A percentile compares a stretch with the other conserved stretches of the same genome.
Evolutionary conservation across 2,888 invertebrate species (phyloP).

Genomic region (Conops quadrifasciatus): DNA sequence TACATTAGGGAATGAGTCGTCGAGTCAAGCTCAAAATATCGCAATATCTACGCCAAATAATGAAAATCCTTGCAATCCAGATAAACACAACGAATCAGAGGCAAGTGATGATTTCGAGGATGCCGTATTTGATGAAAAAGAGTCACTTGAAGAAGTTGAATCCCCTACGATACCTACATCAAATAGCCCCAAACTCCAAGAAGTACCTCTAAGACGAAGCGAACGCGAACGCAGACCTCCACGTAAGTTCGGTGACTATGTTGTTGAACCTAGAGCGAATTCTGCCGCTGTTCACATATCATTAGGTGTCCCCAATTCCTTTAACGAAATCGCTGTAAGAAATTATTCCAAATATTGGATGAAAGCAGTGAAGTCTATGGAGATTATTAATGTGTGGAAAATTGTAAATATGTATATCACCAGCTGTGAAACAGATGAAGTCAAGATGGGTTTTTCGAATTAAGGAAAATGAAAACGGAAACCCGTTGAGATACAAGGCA

Average conservation of each 20-base stretch:
- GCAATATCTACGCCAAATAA: background rate
- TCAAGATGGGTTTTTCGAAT: too few relatives aligned
- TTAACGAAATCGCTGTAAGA: background rate
- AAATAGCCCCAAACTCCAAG: too few relatives aligned
- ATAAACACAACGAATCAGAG: background rate
- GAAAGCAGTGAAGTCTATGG: too few relatives aligned
- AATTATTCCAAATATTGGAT: too few relatives aligned
- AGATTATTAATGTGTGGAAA: background rate
- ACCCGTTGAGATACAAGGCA: too few relatives aligned
- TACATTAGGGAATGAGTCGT: background rate
- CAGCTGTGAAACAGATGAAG: too few relatives aligned
- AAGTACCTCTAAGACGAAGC: background rate
- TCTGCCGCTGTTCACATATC: constrained; percentile 35
- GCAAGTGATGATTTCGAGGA: background rate
- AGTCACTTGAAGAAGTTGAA: background rate
- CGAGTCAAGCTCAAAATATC: background rate
- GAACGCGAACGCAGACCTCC: background rate
- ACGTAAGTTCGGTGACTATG: background rate
- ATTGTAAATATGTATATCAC: too few relatives aligned
- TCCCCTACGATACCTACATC: background rate
- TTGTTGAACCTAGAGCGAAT: constrained; percentile 9
- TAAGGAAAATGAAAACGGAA: too few relatives aligned
- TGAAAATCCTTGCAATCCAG: background rate
- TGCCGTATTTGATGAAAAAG: background rate
- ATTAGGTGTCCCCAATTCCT: constrained; percentile 1